Percentiles rank a stretch among this genome's conserved stretches.
Conservation (phyloP, 2,888 invertebrate genomes). For the Protophormia terraenovae region DNA sequence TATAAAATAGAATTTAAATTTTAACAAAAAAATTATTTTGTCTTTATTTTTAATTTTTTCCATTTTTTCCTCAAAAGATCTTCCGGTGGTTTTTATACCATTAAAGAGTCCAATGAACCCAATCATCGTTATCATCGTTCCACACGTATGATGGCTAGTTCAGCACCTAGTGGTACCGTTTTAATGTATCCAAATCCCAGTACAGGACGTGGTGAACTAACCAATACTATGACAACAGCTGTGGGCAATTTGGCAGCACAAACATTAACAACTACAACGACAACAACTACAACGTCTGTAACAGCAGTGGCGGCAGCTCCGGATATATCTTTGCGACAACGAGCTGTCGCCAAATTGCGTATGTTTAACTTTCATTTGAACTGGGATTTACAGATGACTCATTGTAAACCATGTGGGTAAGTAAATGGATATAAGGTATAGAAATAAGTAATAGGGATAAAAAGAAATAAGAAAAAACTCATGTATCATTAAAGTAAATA, state of each 20-base stretch:
- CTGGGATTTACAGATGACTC: slow-evolving; percentile 82
- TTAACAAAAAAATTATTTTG: not conserved
- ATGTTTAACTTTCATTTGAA: slow-evolving; percentile 82
- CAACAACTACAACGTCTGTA: slow-evolving; percentile 65
- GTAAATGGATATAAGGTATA: slow-evolving; percentile 66
- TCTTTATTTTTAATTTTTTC: not conserved
- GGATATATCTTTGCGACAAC: slow-evolving; percentile 80
- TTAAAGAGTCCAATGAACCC: slow-evolving; percentile 73
- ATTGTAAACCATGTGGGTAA: slow-evolving; percentile 81
- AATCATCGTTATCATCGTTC: slow-evolving; percentile 71
- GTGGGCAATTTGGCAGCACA: slow-evolving; percentile 56
- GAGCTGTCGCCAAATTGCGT: slow-evolving; percentile 81
- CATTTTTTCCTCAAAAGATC: slow-evolving; percentile 70
- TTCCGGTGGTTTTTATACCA: slow-evolving; percentile 78
- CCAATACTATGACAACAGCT: slow-evolving; percentile 47
- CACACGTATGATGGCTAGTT: slow-evolving; percentile 75
- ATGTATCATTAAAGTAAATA: not conserved
- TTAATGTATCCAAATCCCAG: slow-evolving; percentile 78
- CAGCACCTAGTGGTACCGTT: slow-evolving; percentile 79
- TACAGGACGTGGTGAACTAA: slow-evolving; percentile 69
- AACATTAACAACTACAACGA: no score
- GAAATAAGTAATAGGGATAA: not conserved
- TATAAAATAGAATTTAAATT: not conserved
- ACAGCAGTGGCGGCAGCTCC: slow-evolving; percentile 72
- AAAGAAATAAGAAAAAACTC: not conserved